Conservation (phyloP, 2,888 invertebrate genomes). For the Tetragnatha montana region DNA sequence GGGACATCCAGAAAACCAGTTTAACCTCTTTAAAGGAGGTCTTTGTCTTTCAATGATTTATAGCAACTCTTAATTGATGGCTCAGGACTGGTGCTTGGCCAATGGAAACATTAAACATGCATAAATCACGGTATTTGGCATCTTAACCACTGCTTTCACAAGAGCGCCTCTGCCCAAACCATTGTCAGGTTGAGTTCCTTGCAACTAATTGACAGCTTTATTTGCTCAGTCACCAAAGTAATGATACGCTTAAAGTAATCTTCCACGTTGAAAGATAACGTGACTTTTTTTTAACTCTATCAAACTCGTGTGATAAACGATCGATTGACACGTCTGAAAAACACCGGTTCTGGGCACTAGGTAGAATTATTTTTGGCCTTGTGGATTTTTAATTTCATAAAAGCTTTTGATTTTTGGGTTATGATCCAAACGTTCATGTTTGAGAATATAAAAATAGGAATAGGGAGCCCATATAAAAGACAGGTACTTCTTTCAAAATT, state of each 20-base stretch:
- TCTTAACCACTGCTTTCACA: constrained; percentile 44
- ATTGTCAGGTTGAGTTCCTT: constrained; percentile 4
- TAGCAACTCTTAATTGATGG: constrained; percentile 44
- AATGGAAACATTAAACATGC: constrained; percentile 53
- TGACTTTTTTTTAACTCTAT: not conserved
- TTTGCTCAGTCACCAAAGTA: constrained; percentile 22
- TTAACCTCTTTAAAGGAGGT: constrained; percentile 22
- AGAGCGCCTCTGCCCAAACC: constrained; percentile 4
- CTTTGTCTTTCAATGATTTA: constrained; percentile 54
- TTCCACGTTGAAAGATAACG: not conserved
- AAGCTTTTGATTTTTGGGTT: not conserved
- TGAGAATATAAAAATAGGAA: no score
- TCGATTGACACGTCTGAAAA: not conserved
- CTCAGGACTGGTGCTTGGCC: constrained; percentile 5
- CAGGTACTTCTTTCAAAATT: no score
- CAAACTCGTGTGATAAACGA: not conserved
- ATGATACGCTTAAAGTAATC: constrained; percentile 25
- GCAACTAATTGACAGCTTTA: constrained; percentile 46
- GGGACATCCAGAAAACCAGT: constrained; percentile 22
- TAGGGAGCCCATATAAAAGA: no score
- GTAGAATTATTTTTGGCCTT: not conserved
- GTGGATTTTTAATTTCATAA: not conserved
- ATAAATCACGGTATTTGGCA: constrained; percentile 56
- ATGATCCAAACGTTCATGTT: no score
- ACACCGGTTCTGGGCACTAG: not conserved